Evolutionary conservation across 1,140 invertebrate species (phyloP).

Genomic region (Ostrea denselamellosa): DNA sequence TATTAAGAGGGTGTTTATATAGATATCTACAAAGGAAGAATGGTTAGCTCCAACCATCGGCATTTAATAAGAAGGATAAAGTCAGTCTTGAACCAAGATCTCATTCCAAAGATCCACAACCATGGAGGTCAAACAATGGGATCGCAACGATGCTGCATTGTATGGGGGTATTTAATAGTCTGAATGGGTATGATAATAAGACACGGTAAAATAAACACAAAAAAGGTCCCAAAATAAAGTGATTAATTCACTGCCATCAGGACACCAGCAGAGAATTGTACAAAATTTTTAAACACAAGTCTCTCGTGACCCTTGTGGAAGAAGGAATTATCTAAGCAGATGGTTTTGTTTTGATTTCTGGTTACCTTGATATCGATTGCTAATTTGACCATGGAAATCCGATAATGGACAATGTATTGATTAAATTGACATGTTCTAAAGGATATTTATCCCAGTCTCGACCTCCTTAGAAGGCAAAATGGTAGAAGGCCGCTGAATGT

Average conservation of each 20-base stretch:
- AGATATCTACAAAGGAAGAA: conserved; percentile 31
- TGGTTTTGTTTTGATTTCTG: conserved; percentile 11
- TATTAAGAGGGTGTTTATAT: not conserved
- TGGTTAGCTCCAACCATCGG: not conserved
- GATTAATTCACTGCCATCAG: not conserved
- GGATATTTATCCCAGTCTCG: not conserved
- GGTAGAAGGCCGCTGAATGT: not conserved
- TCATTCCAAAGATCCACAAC: not conserved
- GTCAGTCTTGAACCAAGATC: conserved; percentile 4
- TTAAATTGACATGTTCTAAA: conserved; percentile 1
- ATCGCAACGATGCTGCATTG: conserved; percentile 19
- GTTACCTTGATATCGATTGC: conserved; percentile 34
- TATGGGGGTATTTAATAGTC: conserved; percentile 6
- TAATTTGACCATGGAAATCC: conserved; percentile 35
- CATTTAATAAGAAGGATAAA: conserved; percentile 33
- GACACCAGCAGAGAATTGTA: not conserved
- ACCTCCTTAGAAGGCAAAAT: not conserved
- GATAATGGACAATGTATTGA: not conserved
- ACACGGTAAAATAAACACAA: not conserved
- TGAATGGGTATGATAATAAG: conserved; percentile 9
- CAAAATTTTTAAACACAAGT: not conserved
- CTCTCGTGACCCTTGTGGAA: not conserved
- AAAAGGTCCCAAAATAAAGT: conserved; percentile 10
- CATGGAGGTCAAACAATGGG: not conserved
- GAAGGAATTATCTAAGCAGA: conserved; percentile 12